A percentile compares a stretch with the other conserved stretches of the same genome.
phyloP scores from a whole-genome alignment of 53 echinoderm and acorn worm species.

The Echinometra lucunter region DNA sequence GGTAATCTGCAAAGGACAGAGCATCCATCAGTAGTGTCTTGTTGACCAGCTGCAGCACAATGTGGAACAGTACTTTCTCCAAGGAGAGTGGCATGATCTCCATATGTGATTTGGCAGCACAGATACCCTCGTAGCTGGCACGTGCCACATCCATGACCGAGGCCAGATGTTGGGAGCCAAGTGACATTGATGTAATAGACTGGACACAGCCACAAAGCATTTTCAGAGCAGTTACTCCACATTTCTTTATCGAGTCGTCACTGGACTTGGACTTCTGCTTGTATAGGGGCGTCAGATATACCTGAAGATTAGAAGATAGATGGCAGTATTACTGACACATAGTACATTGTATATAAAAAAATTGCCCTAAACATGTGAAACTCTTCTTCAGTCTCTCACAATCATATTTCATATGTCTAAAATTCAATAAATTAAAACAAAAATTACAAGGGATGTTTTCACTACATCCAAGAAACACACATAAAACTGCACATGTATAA shows the following conservation, averaged over 20 bases:
- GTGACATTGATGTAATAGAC: slow-evolving; percentile 66
- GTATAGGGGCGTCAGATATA: slow-evolving; percentile 72
- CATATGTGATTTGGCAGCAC: slow-evolving; percentile 72
- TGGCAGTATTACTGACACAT: too few relatives aligned
- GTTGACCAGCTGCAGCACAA: slow-evolving; percentile 82
- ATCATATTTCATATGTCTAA: too few relatives aligned
- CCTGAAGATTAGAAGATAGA: slow-evolving; percentile 22
- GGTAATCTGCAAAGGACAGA: slow-evolving; percentile 73
- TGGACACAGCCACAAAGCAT: slow-evolving; percentile 88
- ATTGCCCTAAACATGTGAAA: too few relatives aligned
- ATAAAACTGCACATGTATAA: too few relatives aligned
- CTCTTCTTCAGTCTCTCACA: too few relatives aligned
- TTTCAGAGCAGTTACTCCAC: slow-evolving; percentile 88
- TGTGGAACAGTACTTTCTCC: slow-evolving; percentile 96
- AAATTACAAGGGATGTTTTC: too few relatives aligned
- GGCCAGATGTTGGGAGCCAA: slow-evolving; percentile 53
- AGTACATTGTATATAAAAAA: too few relatives aligned
- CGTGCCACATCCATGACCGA: slow-evolving; percentile 73
- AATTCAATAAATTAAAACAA: too few relatives aligned
- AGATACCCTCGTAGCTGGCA: slow-evolving; percentile 78
- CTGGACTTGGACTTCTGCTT: slow-evolving; percentile 67
- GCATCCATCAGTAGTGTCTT: slow-evolving; percentile 69
- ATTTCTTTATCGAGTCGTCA: slow-evolving; percentile 67
- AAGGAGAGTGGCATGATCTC: slow-evolving; percentile 78
- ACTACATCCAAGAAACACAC: too few relatives aligned